Base-by-base conservation (phyloP, 2,888 invertebrate genomes). In the Meghimatium bilineatum region DNA sequence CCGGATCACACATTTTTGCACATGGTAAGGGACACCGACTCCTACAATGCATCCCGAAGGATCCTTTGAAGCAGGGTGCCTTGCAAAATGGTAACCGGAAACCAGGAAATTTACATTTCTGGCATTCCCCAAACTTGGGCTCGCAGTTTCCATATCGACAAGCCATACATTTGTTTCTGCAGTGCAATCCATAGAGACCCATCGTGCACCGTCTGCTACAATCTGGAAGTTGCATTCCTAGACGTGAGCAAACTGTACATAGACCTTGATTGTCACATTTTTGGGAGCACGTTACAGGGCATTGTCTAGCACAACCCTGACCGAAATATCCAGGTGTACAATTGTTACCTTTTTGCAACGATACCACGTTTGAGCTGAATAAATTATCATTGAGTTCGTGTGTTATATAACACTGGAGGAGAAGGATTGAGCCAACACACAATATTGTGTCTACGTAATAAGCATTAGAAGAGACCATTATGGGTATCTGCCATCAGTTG, bases 241-340 rank as follows among this genome's bases (percentile, higher is more conserved):
- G 5, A 32, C 38, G 36, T 8, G 78, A 78, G n/a, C 83, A 83
- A 36, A 23, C 34, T 1, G 32, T n/a, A 26, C 83, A 83, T 5
- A 49, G 17, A 23, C 83, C 83, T 10, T 78, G 29, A 1, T 10
- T 29, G 49, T 72, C 71, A 29, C 83, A 83, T 3, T 60, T 52
- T 26, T 44, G 3, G 26, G 60, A 23, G 23, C 82, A 82, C 34
- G 44, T 1, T 2, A 12, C 2, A 26, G 82, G 82, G 23, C 82
- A 82, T 14, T 29, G 38, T 20, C 66, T 75, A 26, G 14, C 67
- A 72, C 82, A 82, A 1, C 26, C 75, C 14, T 26, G 0, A 1
- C 82, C 82, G 44, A 66, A 82, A 52, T 76, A 67, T 5, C 82
- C 82, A 12, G 66, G 82, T 20, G 38, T 38, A 36, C 82, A 82